These are phyloP conservation scores for Drosophila busckii DNA, from an alignment of 1,140 invertebrate genomes.

Conservation along the genomic window DNA sequence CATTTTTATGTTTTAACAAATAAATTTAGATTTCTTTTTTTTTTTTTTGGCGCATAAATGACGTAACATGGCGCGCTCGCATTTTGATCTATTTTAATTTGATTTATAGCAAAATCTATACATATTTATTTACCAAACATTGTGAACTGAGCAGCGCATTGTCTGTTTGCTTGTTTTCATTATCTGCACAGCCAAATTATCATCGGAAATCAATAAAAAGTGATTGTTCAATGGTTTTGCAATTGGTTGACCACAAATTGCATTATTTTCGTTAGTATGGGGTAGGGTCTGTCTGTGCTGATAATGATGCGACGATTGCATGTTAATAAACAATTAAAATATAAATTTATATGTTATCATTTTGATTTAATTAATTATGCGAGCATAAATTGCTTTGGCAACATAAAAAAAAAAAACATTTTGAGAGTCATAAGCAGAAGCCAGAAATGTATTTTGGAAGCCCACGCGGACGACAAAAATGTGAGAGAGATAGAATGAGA, in stretches of 20 bases:
- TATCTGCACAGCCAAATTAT: slow-evolving; percentile 19
- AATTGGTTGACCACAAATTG: slow-evolving; percentile 40
- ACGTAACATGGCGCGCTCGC: slow-evolving; percentile 18
- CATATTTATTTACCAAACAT: slow-evolving; percentile 23
- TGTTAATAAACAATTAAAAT: slow-evolving; percentile 25
- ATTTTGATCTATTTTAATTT: slow-evolving; percentile 27
- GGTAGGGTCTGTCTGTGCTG: neutral
- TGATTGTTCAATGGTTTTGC: slow-evolving; percentile 22
- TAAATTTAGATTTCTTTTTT: slow-evolving; percentile 10
- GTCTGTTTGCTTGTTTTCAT: slow-evolving; percentile 19
- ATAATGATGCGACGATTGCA: slow-evolving; percentile 15
- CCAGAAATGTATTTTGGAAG: slow-evolving; percentile 39
- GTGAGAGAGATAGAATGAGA: neutral
- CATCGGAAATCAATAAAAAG: slow-evolving; percentile 47
- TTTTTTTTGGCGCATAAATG: neutral
- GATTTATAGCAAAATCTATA: slow-evolving; percentile 18
- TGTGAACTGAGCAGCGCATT: neutral
- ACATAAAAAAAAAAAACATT: slow-evolving; percentile 22
- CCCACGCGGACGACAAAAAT: neutral
- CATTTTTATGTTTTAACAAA: slow-evolving; percentile 20
- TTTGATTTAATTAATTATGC: slow-evolving; percentile 31
- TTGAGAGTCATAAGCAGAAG: slow-evolving; percentile 44
- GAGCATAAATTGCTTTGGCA: neutral
- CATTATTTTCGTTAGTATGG: slow-evolving; percentile 39
- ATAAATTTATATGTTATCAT: slow-evolving; percentile 9